Evolutionary conservation across 2,797 vertebrate species (phyloP).

Genomic region (Neostethus bicornis): DNA sequence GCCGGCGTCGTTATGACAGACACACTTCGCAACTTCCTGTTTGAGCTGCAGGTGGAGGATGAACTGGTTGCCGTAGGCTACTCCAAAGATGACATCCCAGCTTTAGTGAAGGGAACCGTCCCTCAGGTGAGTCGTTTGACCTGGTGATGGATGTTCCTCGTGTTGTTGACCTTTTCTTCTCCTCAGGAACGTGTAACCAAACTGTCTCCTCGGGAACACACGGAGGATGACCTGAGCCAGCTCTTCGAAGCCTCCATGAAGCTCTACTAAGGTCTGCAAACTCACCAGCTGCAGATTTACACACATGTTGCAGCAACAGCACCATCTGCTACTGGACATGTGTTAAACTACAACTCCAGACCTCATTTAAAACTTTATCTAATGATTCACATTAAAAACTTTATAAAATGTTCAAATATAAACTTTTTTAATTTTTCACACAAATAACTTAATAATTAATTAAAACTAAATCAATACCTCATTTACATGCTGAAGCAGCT

Average conservation of each 20-base stretch:
- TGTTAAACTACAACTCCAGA: too few species aligned
- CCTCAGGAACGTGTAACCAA: constrained; percentile 93
- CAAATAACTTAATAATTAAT: too few species aligned
- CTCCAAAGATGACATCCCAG: constrained; percentile 86
- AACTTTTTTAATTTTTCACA: too few species aligned
- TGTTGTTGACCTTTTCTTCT: neutral
- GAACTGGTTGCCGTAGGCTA: constrained; percentile 91
- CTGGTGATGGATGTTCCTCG: neutral
- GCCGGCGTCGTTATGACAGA: constrained; percentile 88
- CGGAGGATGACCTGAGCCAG: constrained; percentile 87
- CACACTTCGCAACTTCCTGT: constrained; percentile 85
- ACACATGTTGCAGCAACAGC: too few species aligned
- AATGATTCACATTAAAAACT: too few species aligned
- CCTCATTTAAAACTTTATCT: too few species aligned
- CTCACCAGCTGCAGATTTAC: too few species aligned
- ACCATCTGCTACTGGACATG: too few species aligned
- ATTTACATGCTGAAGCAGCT: too few species aligned
- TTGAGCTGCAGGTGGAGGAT: constrained; percentile 90
- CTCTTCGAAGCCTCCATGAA: constrained; percentile 94
- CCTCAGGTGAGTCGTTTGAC: constrained; percentile 67
- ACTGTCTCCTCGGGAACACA: constrained; percentile 88
- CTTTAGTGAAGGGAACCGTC: constrained; percentile 83
- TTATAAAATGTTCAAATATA: too few species aligned
- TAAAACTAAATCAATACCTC: too few species aligned
- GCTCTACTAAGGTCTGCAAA: constrained; percentile 81